Conservation (phyloP, 2,888 invertebrate genomes). For the Mesorhabditis belari region DNA sequence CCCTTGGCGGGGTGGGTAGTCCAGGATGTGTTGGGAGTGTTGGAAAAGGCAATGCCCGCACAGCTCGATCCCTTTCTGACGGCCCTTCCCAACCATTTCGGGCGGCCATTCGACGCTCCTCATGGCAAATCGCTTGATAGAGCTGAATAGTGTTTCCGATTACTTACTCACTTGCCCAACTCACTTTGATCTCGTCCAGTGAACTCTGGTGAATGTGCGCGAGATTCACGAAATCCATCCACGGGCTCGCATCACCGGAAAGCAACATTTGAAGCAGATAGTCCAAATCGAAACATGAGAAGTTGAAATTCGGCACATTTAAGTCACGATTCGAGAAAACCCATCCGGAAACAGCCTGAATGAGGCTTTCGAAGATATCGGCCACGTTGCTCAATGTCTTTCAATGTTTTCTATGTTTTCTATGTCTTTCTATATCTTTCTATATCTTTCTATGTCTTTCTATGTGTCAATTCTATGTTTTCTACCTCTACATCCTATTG, state of each 20-base stretch:
- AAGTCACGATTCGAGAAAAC: not conserved
- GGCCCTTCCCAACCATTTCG: not conserved
- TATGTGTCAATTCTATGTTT: too few relatives aligned
- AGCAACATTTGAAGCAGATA: slow-evolving; percentile 44
- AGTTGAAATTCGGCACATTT: slow-evolving; percentile 28
- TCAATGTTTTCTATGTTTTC: too few relatives aligned
- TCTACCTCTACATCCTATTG: too few relatives aligned
- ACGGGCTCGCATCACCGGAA: slow-evolving; percentile 26
- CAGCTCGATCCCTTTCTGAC: not conserved
- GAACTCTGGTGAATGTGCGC: slow-evolving; percentile 16
- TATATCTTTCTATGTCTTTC: too few relatives aligned
- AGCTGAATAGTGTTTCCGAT: slow-evolving; percentile 11
- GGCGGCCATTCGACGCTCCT: not conserved
- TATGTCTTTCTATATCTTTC: too few relatives aligned
- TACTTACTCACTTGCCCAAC: not conserved
- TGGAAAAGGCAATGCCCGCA: slow-evolving; percentile 26
- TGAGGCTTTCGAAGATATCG: too few relatives aligned
- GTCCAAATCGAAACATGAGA: slow-evolving; percentile 36
- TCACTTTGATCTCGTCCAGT: slow-evolving; percentile 18
- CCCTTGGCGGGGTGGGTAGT: slow-evolving; percentile 21
- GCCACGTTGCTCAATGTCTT: too few relatives aligned
- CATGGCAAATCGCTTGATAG: slow-evolving; percentile 22
- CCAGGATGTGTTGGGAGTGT: slow-evolving; percentile 28
- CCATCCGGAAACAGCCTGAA: not conserved
- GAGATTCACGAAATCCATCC: slow-evolving; percentile 43